Evolutionary conservation across 53 echinoderm and acorn worm genomes (phyloP), one percentile per base, ranked within the genome.

Genomic region (Glandiceps talaboti): DNA sequence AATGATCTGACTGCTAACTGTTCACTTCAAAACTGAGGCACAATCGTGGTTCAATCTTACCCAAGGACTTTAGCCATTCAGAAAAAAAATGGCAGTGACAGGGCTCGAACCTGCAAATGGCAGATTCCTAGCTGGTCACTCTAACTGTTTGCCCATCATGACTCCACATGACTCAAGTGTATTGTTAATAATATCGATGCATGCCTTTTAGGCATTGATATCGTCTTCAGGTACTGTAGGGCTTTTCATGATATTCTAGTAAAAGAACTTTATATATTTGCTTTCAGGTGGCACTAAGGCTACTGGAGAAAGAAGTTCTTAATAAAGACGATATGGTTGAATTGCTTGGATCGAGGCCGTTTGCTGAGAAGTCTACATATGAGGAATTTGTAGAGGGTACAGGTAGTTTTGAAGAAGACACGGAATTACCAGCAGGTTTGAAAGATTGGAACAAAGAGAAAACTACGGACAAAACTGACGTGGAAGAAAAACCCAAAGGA

Each of bases 321-420:
- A 99, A 91, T 83, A 99, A 99, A 85, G 93, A 93, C n/a, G 99
- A 99, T 86, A 99, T 99, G 99, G 93, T 93, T 31, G 93, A 99
- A 32, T 88, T 99, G 25, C 86, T 99, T 27, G 99, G 99, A 0
- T 82, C 85, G 26, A 72, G 99, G 72, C 99, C 99, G 14, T 99
- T 99, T 81, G 88, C 84, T 14, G 99, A 99, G 85, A 99, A 91
- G 80, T 94, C 99, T 0, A 99, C 99, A 1, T 99, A 99, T 25
- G 99, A 93, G 83, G 93, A 99, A 74, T 99, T 99, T 83, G 99
- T 99, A n/a, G 99, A 99, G 83, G 99, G 99, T 30, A 99, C 99
- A 0, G 99, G 99, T 10, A 86, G 99, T 74, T 77, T 99, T 28
- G 99, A 99, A 26, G 99, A 99, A 78, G 99, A 99, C 80, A 99